A percentile compares a stretch with the other conserved stretches of the same genome.
Evolutionary conservation across 64 coral and sea anemone genomes (phyloP).

Genomic region (Pocillopora damicornis): DNA sequence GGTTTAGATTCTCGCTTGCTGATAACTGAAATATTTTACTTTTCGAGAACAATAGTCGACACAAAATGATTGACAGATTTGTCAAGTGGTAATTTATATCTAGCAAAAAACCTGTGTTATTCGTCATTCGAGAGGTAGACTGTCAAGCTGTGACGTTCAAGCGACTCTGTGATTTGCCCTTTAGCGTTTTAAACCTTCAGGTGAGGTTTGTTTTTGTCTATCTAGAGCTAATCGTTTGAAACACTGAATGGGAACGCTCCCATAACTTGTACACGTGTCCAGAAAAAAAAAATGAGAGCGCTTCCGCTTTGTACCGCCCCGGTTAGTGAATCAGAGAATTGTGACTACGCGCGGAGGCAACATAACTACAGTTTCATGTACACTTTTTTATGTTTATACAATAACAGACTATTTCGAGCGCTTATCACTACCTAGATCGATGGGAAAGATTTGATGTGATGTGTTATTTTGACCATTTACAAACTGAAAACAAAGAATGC

Average conservation of each 20-base stretch:
- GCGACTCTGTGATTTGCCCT: neutral
- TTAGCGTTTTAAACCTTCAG: neutral
- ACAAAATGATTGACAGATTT: neutral
- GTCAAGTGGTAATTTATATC: neutral
- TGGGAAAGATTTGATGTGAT: neutral
- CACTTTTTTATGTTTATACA: neutral
- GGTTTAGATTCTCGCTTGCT: neutral
- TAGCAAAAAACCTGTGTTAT: neutral
- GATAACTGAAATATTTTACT: neutral
- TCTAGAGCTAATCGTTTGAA: neutral
- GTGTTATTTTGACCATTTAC: neutral
- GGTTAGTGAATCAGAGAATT: neutral
- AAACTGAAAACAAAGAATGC: neutral
- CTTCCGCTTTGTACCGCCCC: neutral
- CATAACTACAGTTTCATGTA: neutral
- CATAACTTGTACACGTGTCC: too few species aligned
- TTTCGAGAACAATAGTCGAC: neutral
- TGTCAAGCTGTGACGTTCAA: neutral
- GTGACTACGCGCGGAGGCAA: neutral
- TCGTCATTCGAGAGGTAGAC: neutral
- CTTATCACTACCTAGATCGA: neutral
- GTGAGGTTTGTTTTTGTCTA: neutral
- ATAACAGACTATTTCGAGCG: neutral
- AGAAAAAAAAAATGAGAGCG: neutral
- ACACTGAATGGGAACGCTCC: neutral